Percentiles rank a stretch among this genome's conserved stretches.
phyloP scores from a whole-genome alignment of 2,888 invertebrate genomes.

The Drosophila demipolita region DNA sequence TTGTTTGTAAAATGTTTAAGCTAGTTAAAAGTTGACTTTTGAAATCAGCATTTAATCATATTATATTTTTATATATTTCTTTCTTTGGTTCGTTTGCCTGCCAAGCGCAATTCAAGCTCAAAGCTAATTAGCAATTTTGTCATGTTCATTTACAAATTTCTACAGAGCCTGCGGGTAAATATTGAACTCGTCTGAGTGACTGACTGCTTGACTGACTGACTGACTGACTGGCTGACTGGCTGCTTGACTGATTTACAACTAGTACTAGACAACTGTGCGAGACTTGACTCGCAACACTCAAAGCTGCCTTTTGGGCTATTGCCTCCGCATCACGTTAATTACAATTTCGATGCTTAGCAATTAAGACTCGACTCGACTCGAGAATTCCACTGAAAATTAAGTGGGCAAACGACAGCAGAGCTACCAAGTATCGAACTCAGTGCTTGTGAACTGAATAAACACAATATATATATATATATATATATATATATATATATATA shows the following conservation, averaged over 20 bases:
- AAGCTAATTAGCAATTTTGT: conserved; percentile 51
- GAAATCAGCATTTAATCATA: neutral
- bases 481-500: neutral
- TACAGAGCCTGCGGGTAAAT: conserved; percentile 19
- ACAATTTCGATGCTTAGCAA: conserved; percentile 58
- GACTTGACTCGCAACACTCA: neutral
- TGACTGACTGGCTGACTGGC: conserved; percentile 14
- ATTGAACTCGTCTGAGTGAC: neutral
- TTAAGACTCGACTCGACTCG: conserved; percentile 42
- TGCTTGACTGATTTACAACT: conserved; percentile 9
- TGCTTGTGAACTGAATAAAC: conserved; percentile 13
- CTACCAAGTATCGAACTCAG: conserved; percentile 32
- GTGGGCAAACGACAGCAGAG: conserved; percentile 35
- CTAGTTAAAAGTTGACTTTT: neutral
- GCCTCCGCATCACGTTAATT: conserved; percentile 51
- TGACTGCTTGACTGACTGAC: conserved; percentile 11
- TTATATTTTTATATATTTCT: neutral
- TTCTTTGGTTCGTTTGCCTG: neutral
- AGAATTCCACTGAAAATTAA: conserved; percentile 43
- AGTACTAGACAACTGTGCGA: conserved; percentile 4
- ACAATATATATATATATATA: neutral
- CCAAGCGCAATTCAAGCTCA: conserved; percentile 32
- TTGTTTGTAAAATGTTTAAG: neutral
- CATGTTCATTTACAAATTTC: conserved; percentile 43
- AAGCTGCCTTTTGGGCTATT: conserved; percentile 27